Conservation (phyloP, 2,888 invertebrate species). For the Harpagoxenus sublaevis region DNA sequence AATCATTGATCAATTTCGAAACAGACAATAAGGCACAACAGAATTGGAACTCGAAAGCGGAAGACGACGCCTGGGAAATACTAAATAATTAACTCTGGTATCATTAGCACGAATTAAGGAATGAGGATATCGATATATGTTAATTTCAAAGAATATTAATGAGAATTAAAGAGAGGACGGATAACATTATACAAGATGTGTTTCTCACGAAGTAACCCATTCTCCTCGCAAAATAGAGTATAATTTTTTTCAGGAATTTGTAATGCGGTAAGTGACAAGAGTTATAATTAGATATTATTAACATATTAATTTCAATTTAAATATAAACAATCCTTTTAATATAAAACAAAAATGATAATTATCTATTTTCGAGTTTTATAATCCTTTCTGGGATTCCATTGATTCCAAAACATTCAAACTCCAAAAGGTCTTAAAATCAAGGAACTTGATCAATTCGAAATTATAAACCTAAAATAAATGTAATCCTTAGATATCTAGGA, state of each 20-base stretch:
- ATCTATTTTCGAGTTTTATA: neutral
- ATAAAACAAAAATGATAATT: slow-evolving; percentile 5
- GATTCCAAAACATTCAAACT: neutral
- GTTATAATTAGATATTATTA: neutral
- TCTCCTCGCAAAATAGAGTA: neutral
- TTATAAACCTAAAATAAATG: neutral
- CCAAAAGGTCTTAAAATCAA: neutral
- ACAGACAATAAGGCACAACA: slow-evolving; percentile 77
- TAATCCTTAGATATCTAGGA: neutral
- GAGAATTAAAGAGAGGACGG: slow-evolving; percentile 25
- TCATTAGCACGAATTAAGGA: slow-evolving; percentile 62
- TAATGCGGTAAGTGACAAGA: neutral
- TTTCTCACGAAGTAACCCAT: neutral
- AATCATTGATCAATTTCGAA: slow-evolving; percentile 81
- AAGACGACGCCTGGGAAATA: slow-evolving; percentile 85
- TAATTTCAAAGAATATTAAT: slow-evolving; percentile 26
- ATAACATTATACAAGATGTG: neutral
- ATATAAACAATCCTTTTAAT: neutral
- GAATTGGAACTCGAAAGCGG: slow-evolving; percentile 82
- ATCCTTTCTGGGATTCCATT: neutral
- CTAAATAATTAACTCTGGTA: slow-evolving; percentile 81
- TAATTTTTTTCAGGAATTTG: slow-evolving; percentile 13
- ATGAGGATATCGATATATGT: slow-evolving; percentile 51
- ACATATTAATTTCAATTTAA: neutral
- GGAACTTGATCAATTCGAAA: neutral